phyloP scores from a whole-genome alignment of 2,113 vertebrate species.

The Myrmecophaga tridactyla region DNA sequence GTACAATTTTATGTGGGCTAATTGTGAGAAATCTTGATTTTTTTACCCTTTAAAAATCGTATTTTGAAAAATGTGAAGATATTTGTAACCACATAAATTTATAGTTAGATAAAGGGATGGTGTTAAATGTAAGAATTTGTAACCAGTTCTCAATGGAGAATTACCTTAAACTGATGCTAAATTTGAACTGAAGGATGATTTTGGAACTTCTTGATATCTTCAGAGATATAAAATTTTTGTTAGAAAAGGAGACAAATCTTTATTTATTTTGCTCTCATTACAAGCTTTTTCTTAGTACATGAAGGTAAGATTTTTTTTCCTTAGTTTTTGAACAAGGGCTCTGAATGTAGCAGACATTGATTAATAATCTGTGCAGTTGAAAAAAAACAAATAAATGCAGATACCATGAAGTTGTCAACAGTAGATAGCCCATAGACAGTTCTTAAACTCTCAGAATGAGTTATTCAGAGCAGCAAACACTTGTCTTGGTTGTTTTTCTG shows the following conservation, averaged over 20 bases:
- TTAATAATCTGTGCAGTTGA: not conserved
- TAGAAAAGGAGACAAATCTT: not conserved
- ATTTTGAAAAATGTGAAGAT: not conserved
- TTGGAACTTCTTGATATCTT: not conserved
- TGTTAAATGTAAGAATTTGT: not conserved
- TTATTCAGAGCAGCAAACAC: not conserved
- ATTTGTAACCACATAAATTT: not conserved
- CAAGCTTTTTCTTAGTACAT: not conserved
- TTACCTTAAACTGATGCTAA: not conserved
- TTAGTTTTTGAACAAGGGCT: not conserved
- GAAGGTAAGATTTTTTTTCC: not conserved
- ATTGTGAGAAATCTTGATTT: not conserved
- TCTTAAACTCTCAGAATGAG: not conserved
- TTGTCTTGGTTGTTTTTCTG: not conserved
- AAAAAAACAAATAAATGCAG: not conserved
- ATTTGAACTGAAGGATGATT: not conserved
- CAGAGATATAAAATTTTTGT: not conserved
- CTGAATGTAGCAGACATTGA: not conserved
- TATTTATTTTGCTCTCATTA: not conserved
- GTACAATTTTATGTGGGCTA: not conserved
- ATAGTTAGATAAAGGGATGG: not conserved
- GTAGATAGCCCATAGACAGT: not conserved
- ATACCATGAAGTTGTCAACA: not conserved
- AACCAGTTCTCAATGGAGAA: not conserved
- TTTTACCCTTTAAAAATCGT: not conserved